Evolutionary conservation across 1,140 invertebrate genomes (phyloP).

Genomic region (Coptotermes formosanus): DNA sequence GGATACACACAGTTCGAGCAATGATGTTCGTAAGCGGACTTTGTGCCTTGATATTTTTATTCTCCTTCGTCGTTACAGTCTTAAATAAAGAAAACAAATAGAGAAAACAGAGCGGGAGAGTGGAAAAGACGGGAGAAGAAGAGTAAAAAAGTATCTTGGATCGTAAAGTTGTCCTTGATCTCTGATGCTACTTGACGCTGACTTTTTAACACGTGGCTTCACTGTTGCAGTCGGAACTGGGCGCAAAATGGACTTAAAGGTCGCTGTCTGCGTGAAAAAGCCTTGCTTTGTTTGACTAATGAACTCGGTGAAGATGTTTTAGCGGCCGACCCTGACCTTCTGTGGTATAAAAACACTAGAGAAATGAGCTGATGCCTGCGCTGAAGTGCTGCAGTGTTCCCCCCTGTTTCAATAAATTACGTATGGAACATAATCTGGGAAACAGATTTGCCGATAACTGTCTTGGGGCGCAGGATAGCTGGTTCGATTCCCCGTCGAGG

Average conservation of each 20-base stretch:
- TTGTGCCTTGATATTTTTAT: background rate
- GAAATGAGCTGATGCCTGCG: no score
- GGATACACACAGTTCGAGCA: background rate
- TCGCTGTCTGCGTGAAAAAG: background rate
- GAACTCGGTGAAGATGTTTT: background rate
- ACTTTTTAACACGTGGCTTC: conserved; percentile 6
- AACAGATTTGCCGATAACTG: no score
- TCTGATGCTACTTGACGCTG: background rate
- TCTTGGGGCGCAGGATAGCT: no score
- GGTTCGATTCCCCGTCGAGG: no score
- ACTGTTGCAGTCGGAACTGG: background rate
- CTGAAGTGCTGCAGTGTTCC: no score
- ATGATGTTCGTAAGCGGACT: conserved; percentile 3
- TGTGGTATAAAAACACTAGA: background rate
- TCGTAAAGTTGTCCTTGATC: conserved; percentile 18
- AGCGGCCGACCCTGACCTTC: background rate
- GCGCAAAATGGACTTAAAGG: background rate
- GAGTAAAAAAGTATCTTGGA: conserved; percentile 11
- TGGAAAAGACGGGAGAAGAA: background rate
- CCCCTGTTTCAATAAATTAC: no score
- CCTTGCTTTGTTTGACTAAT: background rate
- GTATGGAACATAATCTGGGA: no score
- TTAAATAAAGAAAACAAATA: conserved; percentile 5
- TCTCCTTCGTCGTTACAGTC: background rate
- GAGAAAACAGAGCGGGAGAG: background rate